Base-by-base conservation (phyloP, 2,113 vertebrate species). In the Egretta garzetta region DNA sequence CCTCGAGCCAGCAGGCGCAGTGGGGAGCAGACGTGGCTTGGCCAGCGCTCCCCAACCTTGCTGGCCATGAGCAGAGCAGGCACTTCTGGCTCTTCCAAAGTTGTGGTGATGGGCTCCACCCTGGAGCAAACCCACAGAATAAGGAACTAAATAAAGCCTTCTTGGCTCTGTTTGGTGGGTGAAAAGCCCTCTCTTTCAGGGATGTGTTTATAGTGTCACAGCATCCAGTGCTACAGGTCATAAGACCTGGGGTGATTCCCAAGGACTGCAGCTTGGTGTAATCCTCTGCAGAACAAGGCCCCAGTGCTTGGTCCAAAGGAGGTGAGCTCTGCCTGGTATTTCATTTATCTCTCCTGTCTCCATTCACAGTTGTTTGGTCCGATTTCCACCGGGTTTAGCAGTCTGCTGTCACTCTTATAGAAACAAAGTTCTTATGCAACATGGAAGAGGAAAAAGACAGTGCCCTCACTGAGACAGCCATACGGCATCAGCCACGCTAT, bases 361-460 rank as follows among this genome's bases (percentile, higher is more conserved):
- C 18, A 7, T 10, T 35, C 33, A 6, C 35, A n/a, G 8, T 2
- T 24, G 15, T 6, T 35, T 58, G 41, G 10, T 45, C 9, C 53
- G 19, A 2, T 35, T 45, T 45, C 45, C 22, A 55, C 18, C 52
- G 8, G 1, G 0, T 43, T 68, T 26, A 58, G 17, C 75, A 72
- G 33, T 56, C 62, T 43, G 28, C 20, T 53, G 11, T 9, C 8
- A 0, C 26, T 66, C 10, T 39, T 49, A 24, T 0, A 30, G 75
- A 68, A 50, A 35, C 18, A 30, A 35, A 84, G 9, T 6, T 64
- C 45, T 27, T 24, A 8, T 8, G 5, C 26, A 47, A 12, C 21
- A 2, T 0, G 41, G 68, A 45, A 45, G 16, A n/a, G 33, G 28
- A 35, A 26, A 11, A 37, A 3, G 2, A 4, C 27, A 6, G 4